Base-by-base conservation (phyloP, 2,888 invertebrate species). In the Chrysodeixis includens region DNA sequence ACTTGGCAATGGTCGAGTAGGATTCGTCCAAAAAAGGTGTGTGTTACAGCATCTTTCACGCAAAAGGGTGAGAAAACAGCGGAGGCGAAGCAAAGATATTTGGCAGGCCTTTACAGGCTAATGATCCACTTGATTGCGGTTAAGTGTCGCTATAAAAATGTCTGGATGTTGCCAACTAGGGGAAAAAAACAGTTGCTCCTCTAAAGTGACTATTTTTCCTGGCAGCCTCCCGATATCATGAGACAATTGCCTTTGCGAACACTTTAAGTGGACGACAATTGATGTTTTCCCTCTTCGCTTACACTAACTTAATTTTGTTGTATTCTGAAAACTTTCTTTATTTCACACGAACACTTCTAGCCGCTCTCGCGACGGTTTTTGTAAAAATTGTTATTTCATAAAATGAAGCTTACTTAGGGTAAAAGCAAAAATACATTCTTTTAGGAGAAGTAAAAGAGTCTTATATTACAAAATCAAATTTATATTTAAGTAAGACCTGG, bases 121-220 rank as follows among this genome's bases (percentile, higher is more conserved):
- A 95, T 95, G 94, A 95, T 93, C 93, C 93, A 86, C 90, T 92
- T 94, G 93, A 94, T 95, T 95, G 93, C 87, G 94, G 94, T 91
- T 91, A 95, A 95, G 91, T 92, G 94, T 92, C 92, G 91, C 94
- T 89, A 92, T 93, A 93, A 93, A 91, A 93, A 90, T 90, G 92
- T 92, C 92, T 90, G 86, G 86, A 88, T 92, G 92, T 90, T 94
- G 94, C 94, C 94, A 95, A 95, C 89, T 92, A 89, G 88, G 90
- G 91, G 92, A 92, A 93, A 79, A 77, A 81, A 93, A 92, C 93
- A 91, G 91, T 90, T 91, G 91, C 87, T 87, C 81, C 86, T 91
- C 88, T 91, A 90, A 93, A 93, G 91, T 90, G 90, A 91, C 92
- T 93, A 90, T 92, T 93, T 92, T 93, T 92, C 89, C 93, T 93